Base-by-base conservation (phyloP, 2,113 vertebrate species). In the Megaleporinus macrocephalus region DNA sequence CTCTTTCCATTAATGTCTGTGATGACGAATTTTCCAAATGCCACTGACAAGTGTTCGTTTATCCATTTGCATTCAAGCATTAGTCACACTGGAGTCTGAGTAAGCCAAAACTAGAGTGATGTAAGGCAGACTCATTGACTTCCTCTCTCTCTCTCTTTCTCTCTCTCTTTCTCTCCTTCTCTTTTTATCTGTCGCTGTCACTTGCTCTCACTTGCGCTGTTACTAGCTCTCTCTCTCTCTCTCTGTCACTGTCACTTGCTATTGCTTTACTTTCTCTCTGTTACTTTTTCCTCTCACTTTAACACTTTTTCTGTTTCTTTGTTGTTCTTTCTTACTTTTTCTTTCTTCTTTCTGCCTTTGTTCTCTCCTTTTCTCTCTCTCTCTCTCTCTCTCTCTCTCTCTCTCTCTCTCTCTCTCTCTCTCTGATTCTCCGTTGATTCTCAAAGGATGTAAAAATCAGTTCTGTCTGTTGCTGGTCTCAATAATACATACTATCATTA, bases 11-110 rank as follows among this genome's bases (percentile, higher is more conserved):
- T 86, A 81, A 70, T 78, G 69, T 41, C 24, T 78, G 69, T 15
- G 78, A 83, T 86, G 85, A 81, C 78, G 59, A 78, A 84, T 81
- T 81, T 80, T 70, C 18, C 72, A 86, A 86, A 86, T 86, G 85
- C 72, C 82, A 83, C 61, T 51, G 78, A 81, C 78, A 81, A 78
- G 78, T 78, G 78, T 84, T 75, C 69, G 73, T 83, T 83, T 83
- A 77, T 83, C 80, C 73, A 83, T 83, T 78, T 80, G 73, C 53
- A 70, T 62, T 26, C 65, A 47, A 71, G 78, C 79, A 84, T 86
- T 86, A 86, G 82, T 86, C 85, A 86, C 68, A 15, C 73, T 47
- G 74, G 33, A 41, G 70, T 83, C 72, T 86, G 69, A 86, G 51
- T 81, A 81, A 81, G 71, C 70, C 71, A 65, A 70, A 71, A 24